These are phyloP conservation scores for Dryocosmus kuriphilus DNA, from an alignment of 2,888 invertebrate genomes.

Conservation along the genomic window DNA sequence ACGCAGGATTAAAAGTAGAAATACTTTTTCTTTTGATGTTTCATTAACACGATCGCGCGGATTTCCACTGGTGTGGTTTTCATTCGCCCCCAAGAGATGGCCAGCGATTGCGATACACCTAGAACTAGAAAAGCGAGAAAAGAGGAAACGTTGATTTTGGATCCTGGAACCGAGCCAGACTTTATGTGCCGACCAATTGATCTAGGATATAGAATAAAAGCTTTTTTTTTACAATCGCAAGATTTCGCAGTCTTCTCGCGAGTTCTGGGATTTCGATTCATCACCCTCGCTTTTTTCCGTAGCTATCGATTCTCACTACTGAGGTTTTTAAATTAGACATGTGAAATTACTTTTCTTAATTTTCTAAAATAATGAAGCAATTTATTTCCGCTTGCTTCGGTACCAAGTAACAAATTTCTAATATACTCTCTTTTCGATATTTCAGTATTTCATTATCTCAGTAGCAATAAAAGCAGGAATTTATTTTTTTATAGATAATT, in stretches of 20 bases:
- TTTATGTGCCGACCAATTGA: conserved; percentile 71
- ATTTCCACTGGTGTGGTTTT: conserved; percentile 19
- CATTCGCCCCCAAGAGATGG: conserved; percentile 29
- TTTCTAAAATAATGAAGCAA: conserved; percentile 2
- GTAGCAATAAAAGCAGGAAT: background rate
- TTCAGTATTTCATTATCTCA: conserved; percentile 10
- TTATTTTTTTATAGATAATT: too few species aligned
- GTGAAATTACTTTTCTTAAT: background rate
- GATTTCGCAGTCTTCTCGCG: background rate
- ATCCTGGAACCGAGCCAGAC: conserved; percentile 71
- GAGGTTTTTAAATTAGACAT: background rate
- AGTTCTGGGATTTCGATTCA: conserved; percentile 25
- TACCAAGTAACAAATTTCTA: background rate
- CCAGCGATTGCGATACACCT: conserved; percentile 18
- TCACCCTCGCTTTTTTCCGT: background rate
- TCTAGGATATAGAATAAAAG: conserved; percentile 63
- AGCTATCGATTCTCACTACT: background rate
- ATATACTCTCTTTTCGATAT: background rate
- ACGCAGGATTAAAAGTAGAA: conserved; percentile 24
- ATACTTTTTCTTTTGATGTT: conserved; percentile 37
- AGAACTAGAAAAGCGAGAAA: background rate
- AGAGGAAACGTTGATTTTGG: conserved; percentile 67
- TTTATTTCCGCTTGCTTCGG: conserved; percentile 8
- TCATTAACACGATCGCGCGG: conserved; percentile 35
- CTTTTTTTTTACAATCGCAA: conserved; percentile 1